A percentile compares a stretch with the other conserved stretches of the same genome.
These are phyloP conservation scores for Falco peregrinus DNA, from an alignment of 2,797 vertebrate genomes.

Conservation along the genomic window DNA sequence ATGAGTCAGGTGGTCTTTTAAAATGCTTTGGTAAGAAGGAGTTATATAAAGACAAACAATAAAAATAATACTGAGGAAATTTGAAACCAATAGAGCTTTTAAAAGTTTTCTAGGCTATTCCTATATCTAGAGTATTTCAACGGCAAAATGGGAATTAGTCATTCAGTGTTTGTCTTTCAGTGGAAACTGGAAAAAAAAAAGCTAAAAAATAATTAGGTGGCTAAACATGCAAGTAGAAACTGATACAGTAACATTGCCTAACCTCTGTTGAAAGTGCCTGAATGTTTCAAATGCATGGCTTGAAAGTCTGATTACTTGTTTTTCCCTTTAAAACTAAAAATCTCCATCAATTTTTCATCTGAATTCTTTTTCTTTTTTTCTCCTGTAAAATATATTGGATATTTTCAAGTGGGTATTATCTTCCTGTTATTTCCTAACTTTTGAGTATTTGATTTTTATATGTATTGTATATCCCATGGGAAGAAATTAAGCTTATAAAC, in stretches of 20 bases:
- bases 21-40: neutral
- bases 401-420: neutral
- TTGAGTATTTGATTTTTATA: neutral
- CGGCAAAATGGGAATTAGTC: neutral
- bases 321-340: neutral
- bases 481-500: neutral
- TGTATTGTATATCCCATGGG: neutral
- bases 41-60: neutral
- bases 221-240: neutral
- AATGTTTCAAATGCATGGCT: neutral
- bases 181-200: neutral
- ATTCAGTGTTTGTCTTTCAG: neutral
- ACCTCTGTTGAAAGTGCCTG: neutral
- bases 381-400: neutral
- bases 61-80: neutral
- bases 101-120: neutral
- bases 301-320: neutral
- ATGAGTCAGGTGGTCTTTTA: neutral
- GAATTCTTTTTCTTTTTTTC: neutral
- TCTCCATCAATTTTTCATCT: neutral
- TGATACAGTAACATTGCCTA: neutral
- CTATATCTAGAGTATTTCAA: neutral
- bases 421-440: neutral
- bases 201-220: neutral
- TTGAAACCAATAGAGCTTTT: neutral